Conservation (phyloP, 2,888 invertebrate species). For the Cancer borealis region DNA sequence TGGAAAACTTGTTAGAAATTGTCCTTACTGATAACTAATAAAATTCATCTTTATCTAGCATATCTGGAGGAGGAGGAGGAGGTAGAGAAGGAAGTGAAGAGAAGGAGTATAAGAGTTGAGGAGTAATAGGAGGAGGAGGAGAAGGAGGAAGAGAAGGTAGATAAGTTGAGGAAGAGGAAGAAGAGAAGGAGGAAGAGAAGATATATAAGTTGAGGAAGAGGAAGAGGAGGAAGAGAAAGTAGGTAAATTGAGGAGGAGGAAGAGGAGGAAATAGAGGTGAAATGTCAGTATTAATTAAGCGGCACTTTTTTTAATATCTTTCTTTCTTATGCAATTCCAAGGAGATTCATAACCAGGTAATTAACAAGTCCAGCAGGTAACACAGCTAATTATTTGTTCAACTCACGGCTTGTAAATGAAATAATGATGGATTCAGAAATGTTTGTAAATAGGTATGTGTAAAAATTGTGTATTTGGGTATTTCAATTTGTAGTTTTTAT, state of each 20-base stretch:
- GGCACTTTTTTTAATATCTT: neutral
- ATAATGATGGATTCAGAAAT: neutral
- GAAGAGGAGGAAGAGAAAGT: neutral
- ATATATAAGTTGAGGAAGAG: neutral
- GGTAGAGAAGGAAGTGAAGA: neutral
- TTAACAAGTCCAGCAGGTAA: neutral
- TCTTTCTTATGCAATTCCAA: neutral
- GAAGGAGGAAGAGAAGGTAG: neutral
- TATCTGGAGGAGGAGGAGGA: neutral
- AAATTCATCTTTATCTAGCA: too few species aligned
- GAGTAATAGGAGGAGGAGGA: neutral
- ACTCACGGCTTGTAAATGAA: neutral
- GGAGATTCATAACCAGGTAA: neutral
- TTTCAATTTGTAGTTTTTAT: neutral
- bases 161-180: neutral
- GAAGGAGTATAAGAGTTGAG: neutral
- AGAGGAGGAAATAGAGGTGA: too few species aligned
- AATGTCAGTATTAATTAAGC: neutral
- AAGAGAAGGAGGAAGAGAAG: neutral
- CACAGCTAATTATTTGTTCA: neutral
- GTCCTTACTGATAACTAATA: too few species aligned
- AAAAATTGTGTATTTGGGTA: neutral
- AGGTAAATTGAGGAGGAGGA: neutral
- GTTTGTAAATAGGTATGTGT: slow-evolving; percentile 11
- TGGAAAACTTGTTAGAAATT: too few species aligned